phyloP scores from a whole-genome alignment of 1,140 invertebrate species.

The Nymphalis io region DNA sequence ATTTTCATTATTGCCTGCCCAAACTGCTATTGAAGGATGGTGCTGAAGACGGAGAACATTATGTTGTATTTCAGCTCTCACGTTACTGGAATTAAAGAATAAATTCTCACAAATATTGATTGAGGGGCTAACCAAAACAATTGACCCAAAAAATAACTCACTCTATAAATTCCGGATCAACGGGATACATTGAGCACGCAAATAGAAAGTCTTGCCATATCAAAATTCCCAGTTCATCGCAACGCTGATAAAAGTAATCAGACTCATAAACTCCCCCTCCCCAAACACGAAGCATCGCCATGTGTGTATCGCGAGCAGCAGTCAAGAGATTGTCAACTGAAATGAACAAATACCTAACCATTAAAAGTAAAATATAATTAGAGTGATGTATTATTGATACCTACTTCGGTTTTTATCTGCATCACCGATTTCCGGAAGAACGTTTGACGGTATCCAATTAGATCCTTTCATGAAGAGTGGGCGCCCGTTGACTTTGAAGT shows the following conservation, averaged over 20 bases:
- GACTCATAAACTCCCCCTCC: slow-evolving; percentile 98
- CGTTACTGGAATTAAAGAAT: slow-evolving; percentile 77
- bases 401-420: slow-evolving; percentile 67
- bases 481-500: slow-evolving; percentile 92
- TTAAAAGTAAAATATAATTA: neutral
- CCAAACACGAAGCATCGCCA: slow-evolving; percentile 98
- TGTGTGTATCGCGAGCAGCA: slow-evolving; percentile 89
- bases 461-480: slow-evolving; percentile 98
- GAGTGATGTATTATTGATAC: slow-evolving; percentile 18
- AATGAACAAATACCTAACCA: neutral
- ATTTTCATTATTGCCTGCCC: slow-evolving; percentile 99
- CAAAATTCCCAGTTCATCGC: slow-evolving; percentile 90
- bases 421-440: slow-evolving; percentile 90
- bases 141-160: slow-evolving; percentile 54
- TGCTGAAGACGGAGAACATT: slow-evolving; percentile 92
- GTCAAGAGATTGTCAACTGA: slow-evolving; percentile 83
- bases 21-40: slow-evolving; percentile 94
- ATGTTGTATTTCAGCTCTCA: slow-evolving; percentile 89
- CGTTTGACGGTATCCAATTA: slow-evolving; percentile 96
- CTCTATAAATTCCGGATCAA: slow-evolving; percentile 86
- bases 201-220: slow-evolving; percentile 99
- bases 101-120: neutral
- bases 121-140: neutral
- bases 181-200: slow-evolving; percentile 97
- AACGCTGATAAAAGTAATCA: slow-evolving; percentile 94